Percentiles rank a stretch among this genome's conserved stretches.
Conservation (phyloP, 2,888 invertebrate genomes). For the Athalia circularis region DNA sequence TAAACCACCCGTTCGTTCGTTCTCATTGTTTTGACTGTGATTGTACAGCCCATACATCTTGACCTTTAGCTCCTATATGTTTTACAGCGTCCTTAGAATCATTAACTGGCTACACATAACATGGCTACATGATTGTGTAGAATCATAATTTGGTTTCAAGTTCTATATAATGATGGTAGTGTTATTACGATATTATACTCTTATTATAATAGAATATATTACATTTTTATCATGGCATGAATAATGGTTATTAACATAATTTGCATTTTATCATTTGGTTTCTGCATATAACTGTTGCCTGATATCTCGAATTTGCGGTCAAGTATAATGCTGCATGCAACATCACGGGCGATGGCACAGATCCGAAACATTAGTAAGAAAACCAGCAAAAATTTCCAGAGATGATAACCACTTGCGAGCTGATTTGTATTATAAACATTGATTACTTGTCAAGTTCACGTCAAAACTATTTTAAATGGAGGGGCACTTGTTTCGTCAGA, state of each 20-base stretch:
- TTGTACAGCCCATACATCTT: too few relatives aligned
- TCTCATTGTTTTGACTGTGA: too few relatives aligned
- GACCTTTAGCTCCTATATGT: not conserved
- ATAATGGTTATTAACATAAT: slow-evolving; percentile 36
- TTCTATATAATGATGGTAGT: not conserved
- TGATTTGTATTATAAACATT: not conserved
- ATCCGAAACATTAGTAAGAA: not conserved
- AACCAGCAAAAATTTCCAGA: too few relatives aligned
- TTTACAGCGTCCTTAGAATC: not conserved
- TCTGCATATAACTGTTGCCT: slow-evolving; percentile 6
- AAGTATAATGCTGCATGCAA: slow-evolving; percentile 23
- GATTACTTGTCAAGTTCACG: too few relatives aligned
- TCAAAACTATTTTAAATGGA: too few relatives aligned
- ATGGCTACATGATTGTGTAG: not conserved
- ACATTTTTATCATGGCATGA: not conserved
- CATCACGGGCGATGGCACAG: slow-evolving; percentile 24
- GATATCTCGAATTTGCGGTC: not conserved
- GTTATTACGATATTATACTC: not conserved
- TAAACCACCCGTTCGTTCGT: too few relatives aligned
- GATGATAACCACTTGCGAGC: too few relatives aligned
- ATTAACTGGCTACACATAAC: not conserved
- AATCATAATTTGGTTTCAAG: slow-evolving; percentile 13
- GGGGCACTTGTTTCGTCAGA: too few relatives aligned
- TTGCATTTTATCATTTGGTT: slow-evolving; percentile 39
- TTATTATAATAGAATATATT: slow-evolving; percentile 32